A percentile compares a stretch with the other conserved stretches of the same genome.
phyloP scores from a whole-genome alignment of 2,797 vertebrate genomes.

The Semotilus atromaculatus region DNA sequence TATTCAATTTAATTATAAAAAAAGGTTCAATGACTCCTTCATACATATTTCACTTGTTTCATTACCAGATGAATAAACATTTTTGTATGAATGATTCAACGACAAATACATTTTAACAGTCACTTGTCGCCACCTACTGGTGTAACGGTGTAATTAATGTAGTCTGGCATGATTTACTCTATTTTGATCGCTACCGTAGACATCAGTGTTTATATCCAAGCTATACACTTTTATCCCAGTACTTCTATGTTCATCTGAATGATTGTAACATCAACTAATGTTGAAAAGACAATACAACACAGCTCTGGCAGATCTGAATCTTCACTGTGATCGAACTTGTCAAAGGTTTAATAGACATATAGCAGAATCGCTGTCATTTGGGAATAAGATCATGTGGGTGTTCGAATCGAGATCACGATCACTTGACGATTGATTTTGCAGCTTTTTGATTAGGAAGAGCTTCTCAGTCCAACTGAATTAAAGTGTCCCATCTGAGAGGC shows the following conservation, averaged over 20 bases:
- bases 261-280: too few species aligned
- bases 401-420: background rate
- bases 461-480: conserved; percentile 13
- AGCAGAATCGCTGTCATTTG: background rate
- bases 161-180: background rate
- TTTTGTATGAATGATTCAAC: background rate
- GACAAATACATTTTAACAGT: background rate
- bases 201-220: background rate
- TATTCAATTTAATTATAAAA: too few species aligned
- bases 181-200: background rate
- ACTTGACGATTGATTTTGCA: background rate
- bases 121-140: background rate
- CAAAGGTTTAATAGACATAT: background rate
- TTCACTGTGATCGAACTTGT: too few species aligned
- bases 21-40: too few species aligned
- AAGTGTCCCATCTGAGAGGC: background rate
- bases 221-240: background rate
- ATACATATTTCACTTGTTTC: too few species aligned
- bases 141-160: background rate
- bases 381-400: background rate
- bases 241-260: background rate
- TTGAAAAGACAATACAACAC: background rate
- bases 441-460: background rate
- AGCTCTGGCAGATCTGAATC: background rate
- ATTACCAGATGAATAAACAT: background rate